phyloP scores from a whole-genome alignment of 2,113 vertebrate species.

The Ptilonorhynchus violaceus region DNA sequence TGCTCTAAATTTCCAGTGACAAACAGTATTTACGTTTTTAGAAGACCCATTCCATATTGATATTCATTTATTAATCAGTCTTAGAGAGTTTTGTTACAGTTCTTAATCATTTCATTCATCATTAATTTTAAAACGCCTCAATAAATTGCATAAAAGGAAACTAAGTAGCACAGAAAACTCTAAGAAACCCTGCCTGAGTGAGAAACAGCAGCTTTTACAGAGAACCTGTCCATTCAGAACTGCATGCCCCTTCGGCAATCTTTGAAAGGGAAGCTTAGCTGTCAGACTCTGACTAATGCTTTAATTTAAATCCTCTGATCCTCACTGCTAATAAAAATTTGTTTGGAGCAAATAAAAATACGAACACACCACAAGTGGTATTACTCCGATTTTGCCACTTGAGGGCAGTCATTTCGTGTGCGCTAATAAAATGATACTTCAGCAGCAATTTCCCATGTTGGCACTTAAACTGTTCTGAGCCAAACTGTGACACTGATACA shows the following conservation, averaged over 20 bases:
- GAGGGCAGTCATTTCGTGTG: slow-evolving; percentile 43
- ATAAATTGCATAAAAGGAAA: background rate
- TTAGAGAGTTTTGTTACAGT: background rate
- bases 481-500: background rate
- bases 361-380: background rate
- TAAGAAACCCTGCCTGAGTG: background rate
- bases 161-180: background rate
- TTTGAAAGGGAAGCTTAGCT: background rate
- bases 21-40: background rate
- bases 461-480: background rate
- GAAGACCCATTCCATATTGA: background rate
- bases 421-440: background rate
- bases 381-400: background rate
- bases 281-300: background rate
- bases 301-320: background rate
- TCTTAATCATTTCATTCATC: background rate
- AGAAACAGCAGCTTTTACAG: background rate
- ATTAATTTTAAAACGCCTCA: background rate
- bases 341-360: background rate
- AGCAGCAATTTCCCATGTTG: background rate
- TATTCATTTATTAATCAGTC: background rate
- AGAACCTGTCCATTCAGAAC: background rate
- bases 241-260: too few species aligned
- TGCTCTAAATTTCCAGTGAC: background rate
- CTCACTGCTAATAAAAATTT: background rate